Evolutionary conservation across 2,888 invertebrate genomes (phyloP), one percentile per base, ranked within the genome.

Genomic region (Cosmorhoe ocellata): DNA sequence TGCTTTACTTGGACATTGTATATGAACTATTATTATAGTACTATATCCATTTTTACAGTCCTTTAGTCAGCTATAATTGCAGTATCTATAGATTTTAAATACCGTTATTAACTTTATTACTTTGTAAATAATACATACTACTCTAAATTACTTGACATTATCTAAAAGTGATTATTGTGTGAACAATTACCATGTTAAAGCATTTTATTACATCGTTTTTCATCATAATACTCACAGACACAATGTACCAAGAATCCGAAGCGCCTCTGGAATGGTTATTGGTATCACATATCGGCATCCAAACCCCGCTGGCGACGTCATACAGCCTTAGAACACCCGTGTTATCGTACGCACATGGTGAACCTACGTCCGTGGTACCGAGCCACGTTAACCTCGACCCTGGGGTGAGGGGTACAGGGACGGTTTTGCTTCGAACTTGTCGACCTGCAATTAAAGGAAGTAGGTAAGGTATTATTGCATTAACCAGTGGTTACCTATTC

Each of bases 281-380:
- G 5, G 95, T 93, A 73, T 97, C 94, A 62, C 95, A 94, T 18
- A 96, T 91, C 0, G 97, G 96, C 71, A 94, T 91, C 98, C 98
- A 98, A 3, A 93, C 84, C 30, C 92, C 92, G 43, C 93, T 93
- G 48, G 93, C 86, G 13, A 92, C 84, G 58, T 94, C 93, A 63
- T 95, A 93, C 65, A 98, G 80, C 46, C 94, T 91, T 24, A 98
- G 74, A 40, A 94, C 76, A 0, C 98, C 98, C 28, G 92, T 90
- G 3, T 94, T 94, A 83, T 99, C 98, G 73, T 92, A 91, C 11
- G 93, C 89, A 22, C 93, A 92, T 0, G 97, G 95, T 0, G 97
- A 95, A 0, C 97, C 97, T 51, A 93, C 92, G 74, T 97, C 97
- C 0, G 95, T 93, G 61, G 95, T 94, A 10, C 95, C 98, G 62